phyloP scores from a whole-genome alignment of 2,888 invertebrate genomes.

The Archips crataeganus region DNA sequence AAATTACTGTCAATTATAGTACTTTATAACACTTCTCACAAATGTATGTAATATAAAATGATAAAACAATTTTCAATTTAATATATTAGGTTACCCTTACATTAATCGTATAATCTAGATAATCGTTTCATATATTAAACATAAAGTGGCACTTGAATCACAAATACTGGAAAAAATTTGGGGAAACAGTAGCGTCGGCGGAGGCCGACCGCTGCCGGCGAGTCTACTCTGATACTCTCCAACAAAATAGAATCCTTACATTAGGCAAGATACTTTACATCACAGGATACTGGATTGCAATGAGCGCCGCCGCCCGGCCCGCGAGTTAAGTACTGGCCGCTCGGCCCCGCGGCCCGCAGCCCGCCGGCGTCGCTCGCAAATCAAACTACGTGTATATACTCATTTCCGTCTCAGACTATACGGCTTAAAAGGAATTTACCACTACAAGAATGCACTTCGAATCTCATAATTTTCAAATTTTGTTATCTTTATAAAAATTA shows the following conservation, averaged over 20 bases:
- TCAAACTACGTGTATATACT: slow-evolving; percentile 57
- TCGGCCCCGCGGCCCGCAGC: slow-evolving; percentile 20
- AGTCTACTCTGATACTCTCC: slow-evolving; percentile 67
- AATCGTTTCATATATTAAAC: slow-evolving; percentile 88
- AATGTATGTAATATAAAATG: slow-evolving; percentile 87
- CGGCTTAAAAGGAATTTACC: slow-evolving; percentile 82
- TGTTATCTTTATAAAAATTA: slow-evolving; percentile 79
- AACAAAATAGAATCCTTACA: slow-evolving; percentile 81
- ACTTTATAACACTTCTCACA: slow-evolving; percentile 85
- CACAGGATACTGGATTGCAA: slow-evolving; percentile 73
- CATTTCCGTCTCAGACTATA: slow-evolving; percentile 80
- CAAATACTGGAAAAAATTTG: slow-evolving; percentile 91
- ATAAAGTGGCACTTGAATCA: slow-evolving; percentile 93
- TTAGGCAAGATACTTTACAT: slow-evolving; percentile 82
- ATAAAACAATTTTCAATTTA: slow-evolving; percentile 87
- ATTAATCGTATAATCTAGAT: slow-evolving; percentile 86
- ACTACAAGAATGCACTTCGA: slow-evolving; percentile 85
- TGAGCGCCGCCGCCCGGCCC: slow-evolving; percentile 50
- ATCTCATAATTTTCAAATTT: slow-evolving; percentile 83
- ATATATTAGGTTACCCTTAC: slow-evolving; percentile 86
- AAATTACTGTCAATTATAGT: slow-evolving; percentile 85
- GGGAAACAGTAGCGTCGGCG: slow-evolving; percentile 84
- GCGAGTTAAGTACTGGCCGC: slow-evolving; percentile 38
- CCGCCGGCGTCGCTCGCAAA: slow-evolving; percentile 49
- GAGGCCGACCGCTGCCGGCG: slow-evolving; percentile 70